Evolutionary conservation across 2,797 vertebrate species (phyloP).

Genomic region (Psittacula echo): DNA sequence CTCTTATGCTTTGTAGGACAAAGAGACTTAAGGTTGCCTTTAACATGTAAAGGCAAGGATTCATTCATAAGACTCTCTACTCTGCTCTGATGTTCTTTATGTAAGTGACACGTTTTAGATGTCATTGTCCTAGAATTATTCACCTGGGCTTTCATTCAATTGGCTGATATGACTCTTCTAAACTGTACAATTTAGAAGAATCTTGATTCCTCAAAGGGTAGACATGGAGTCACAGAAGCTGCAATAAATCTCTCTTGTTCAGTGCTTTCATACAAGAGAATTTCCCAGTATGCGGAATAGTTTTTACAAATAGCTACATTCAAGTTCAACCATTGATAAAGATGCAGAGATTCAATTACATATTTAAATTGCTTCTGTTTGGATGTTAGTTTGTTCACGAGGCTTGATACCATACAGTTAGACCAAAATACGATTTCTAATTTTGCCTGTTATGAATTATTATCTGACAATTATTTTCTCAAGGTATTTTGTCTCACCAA

Average conservation of each 20-base stretch:
- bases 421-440: background rate
- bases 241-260: background rate
- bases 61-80: background rate
- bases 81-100: background rate
- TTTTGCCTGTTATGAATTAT: background rate
- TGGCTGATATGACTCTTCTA: background rate
- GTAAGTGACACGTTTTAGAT: background rate
- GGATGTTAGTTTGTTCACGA: background rate
- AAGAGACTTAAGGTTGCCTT: background rate
- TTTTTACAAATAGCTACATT: background rate
- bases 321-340: background rate
- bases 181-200: background rate
- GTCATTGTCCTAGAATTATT: background rate
- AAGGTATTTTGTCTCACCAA: background rate
- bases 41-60: background rate
- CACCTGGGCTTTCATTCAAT: background rate
- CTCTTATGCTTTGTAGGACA: background rate
- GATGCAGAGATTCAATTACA: background rate
- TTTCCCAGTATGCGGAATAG: background rate
- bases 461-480: background rate
- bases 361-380: background rate
- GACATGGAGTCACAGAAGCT: background rate
- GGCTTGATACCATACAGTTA: background rate
- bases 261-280: background rate
- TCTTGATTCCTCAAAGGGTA: background rate